Evolutionary conservation across 2,888 invertebrate species (phyloP), one percentile per base, ranked within the genome.

Genomic region (Gastracanthus pulcherrimus): DNA sequence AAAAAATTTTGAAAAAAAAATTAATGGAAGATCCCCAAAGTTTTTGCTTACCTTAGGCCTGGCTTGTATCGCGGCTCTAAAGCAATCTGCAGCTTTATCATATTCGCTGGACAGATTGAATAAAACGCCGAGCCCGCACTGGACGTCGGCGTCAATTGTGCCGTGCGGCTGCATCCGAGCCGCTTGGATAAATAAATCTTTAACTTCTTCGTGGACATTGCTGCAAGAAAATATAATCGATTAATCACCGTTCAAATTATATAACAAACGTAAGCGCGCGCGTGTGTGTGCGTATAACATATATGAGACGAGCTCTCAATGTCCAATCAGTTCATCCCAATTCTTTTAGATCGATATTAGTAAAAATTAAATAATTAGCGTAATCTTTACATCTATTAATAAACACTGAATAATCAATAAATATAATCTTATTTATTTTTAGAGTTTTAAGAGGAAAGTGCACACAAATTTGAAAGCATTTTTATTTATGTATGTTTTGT

Each of bases 1-100:
- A n/a, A n/a, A n/a, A n/a, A n/a, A n/a, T n/a, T n/a, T n/a, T n/a
- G n/a, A n/a, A n/a, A 58, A 60, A 19, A 60, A 62, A 13, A 70
- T 38, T 36, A 26, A 16, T 51, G 3, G 3, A 13, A 75, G 41
- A 72, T 51, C 64, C 23, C 19, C 13, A 34, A n/a, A 19, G 51
- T 19, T 72, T 11, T 13, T 82, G 90, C 92, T 92, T 92, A 95
- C 96, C 87, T 95, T 92, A n/a, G 95, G 95, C 87, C 95, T 94
- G 16, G 96, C 96, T 92, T 96, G 96, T 16, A 99, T 92, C 0
- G 99, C 99, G 55, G 98, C 94, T 87, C 95, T 95, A 90, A 99
- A 98, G 92, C 99, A 99, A 92, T 99, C 99, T 0, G 97, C 97
- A 16, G 99, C 99, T 92, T 98, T 98, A 86, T 98, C 96, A 92